Percentiles rank a stretch among this genome's conserved stretches.
These are phyloP conservation scores for Knipowitschia caucasica DNA, from an alignment of 2,797 vertebrate genomes.

Conservation along the genomic window DNA sequence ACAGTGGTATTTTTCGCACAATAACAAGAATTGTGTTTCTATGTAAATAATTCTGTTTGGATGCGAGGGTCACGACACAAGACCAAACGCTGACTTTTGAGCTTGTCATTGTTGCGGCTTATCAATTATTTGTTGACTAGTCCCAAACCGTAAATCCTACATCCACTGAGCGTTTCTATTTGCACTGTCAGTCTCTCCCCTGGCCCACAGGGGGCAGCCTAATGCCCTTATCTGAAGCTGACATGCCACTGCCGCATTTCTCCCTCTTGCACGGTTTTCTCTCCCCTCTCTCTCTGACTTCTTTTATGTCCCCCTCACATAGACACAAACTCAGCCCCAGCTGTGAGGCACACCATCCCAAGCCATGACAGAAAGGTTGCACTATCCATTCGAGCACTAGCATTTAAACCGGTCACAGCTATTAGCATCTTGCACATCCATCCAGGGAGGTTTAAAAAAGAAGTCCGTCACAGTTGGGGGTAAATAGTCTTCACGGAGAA, in stretches of 20 bases:
- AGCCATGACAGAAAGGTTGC: slow-evolving; percentile 30
- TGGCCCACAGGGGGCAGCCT: slow-evolving; percentile 75
- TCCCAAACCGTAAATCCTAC: slow-evolving; percentile 59
- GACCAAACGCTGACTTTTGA: slow-evolving; percentile 31
- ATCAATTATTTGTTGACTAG: slow-evolving; percentile 61
- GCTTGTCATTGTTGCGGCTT: slow-evolving; percentile 51
- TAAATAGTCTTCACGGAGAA: slow-evolving; percentile 37
- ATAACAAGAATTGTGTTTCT: slow-evolving; percentile 26
- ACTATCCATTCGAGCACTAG: slow-evolving; percentile 21
- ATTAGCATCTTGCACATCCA: slow-evolving; percentile 52
- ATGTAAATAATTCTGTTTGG: slow-evolving; percentile 22
- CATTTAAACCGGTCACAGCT: slow-evolving; percentile 44
- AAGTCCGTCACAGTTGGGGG: slow-evolving; percentile 29
- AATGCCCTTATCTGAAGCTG: slow-evolving; percentile 77
- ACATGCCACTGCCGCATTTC: slow-evolving; percentile 67
- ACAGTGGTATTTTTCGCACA: slow-evolving; percentile 18
- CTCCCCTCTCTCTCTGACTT: slow-evolving; percentile 14
- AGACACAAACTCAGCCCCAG: slow-evolving; percentile 39
- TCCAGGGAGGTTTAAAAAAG: slow-evolving; percentile 24
- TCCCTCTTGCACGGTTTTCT: slow-evolving; percentile 48
- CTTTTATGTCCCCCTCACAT: slow-evolving; percentile 20
- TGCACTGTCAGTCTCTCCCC: slow-evolving; percentile 52
- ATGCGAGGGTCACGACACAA: slow-evolving; percentile 34
- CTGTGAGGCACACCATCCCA: slow-evolving; percentile 42
- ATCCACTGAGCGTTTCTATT: slow-evolving; percentile 44